Conservation (phyloP, 2,888 invertebrate genomes). For the Athrips mouffetella region DNA sequence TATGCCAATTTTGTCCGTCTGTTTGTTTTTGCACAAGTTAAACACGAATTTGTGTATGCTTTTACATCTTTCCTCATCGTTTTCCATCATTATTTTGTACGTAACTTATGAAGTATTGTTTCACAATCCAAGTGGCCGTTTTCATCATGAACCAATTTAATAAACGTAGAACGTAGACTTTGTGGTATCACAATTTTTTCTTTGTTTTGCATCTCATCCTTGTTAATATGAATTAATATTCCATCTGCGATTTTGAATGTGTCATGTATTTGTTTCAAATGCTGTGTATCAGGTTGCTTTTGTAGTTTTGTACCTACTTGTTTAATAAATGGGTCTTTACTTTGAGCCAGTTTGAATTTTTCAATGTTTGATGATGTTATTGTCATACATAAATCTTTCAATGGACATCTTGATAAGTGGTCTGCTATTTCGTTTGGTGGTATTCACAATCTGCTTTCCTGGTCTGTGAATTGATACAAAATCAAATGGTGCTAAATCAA, state of each 20-base stretch:
- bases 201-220: neutral
- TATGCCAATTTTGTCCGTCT: slow-evolving; percentile 11
- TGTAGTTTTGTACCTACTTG: slow-evolving; percentile 7
- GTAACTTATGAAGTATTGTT: neutral
- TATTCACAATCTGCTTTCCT: slow-evolving; percentile 8
- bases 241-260: slow-evolving; percentile 8
- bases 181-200: slow-evolving; percentile 8
- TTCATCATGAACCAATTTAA: slow-evolving; percentile 19
- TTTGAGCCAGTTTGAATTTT: slow-evolving; percentile 10
- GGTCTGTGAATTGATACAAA: slow-evolving; percentile 18
- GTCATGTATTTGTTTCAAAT: slow-evolving; percentile 10
- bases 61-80: slow-evolving; percentile 13
- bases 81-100: slow-evolving; percentile 15
- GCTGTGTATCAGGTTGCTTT: slow-evolving; percentile 10
- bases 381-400: slow-evolving; percentile 12
- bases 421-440: too few relatives aligned
- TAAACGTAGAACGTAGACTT: neutral
- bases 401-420: slow-evolving; percentile 14
- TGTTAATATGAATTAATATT: slow-evolving; percentile 7
- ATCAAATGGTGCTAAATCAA: slow-evolving; percentile 16
- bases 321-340: slow-evolving; percentile 9
- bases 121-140: slow-evolving; percentile 15
- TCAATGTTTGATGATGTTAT: slow-evolving; percentile 5
- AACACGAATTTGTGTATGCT: slow-evolving; percentile 14
- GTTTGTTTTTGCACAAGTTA: slow-evolving; percentile 8